Percentiles rank a stretch among this genome's conserved stretches.
Conservation (phyloP, 2,888 invertebrate species). For the Pterostichus niger region DNA sequence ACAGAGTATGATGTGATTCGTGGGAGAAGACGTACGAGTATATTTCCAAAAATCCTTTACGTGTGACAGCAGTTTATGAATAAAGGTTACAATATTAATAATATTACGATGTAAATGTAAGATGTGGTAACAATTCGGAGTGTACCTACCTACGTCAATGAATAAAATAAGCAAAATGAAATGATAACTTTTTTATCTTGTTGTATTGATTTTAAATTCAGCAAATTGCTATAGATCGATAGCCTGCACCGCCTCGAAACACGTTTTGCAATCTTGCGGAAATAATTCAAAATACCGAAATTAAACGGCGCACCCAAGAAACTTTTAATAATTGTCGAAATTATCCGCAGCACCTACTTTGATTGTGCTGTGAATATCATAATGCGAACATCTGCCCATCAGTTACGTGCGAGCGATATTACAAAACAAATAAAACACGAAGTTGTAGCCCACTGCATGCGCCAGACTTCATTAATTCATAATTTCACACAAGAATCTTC, state of each 20-base stretch:
- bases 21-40: too few species aligned
- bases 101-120: too few species aligned
- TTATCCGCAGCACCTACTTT: slow-evolving; percentile 54
- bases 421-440: slow-evolving; percentile 33
- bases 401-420: slow-evolving; percentile 42
- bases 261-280: slow-evolving; percentile 53
- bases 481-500: slow-evolving; percentile 52
- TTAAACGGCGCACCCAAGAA: slow-evolving; percentile 56
- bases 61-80: too few species aligned
- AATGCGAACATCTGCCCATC: slow-evolving; percentile 43
- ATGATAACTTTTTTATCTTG: background rate
- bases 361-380: slow-evolving; percentile 56
- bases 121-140: too few species aligned
- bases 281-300: slow-evolving; percentile 48
- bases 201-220: slow-evolving; percentile 50
- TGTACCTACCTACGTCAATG: too few species aligned
- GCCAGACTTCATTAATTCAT: slow-evolving; percentile 50
- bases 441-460: slow-evolving; percentile 16
- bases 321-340: slow-evolving; percentile 50
- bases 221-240: slow-evolving; percentile 47
- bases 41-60: too few species aligned
- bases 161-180: too few species aligned
- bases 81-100: too few species aligned
- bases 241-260: slow-evolving; percentile 27
- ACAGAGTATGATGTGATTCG: too few species aligned